Percentiles rank a stretch among this genome's conserved stretches.
phyloP scores from a whole-genome alignment of 2,888 invertebrate species.

The Agrilus mali region DNA sequence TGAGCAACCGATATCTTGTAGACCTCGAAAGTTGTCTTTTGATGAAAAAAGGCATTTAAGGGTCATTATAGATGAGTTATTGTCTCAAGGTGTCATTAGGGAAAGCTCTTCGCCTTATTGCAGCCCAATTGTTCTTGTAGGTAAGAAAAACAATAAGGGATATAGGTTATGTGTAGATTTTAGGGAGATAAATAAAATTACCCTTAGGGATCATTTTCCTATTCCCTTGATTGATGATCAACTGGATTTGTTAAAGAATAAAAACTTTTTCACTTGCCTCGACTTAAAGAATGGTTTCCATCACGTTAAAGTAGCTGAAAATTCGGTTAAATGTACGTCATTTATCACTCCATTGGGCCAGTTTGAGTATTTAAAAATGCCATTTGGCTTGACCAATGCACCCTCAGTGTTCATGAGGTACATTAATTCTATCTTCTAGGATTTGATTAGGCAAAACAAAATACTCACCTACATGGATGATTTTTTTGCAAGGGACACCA shows the following conservation, averaged over 20 bases:
- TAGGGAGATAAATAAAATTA: slow-evolving; percentile 16
- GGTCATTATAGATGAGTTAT: slow-evolving; percentile 11
- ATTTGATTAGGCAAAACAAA: background rate
- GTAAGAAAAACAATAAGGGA: slow-evolving; percentile 16
- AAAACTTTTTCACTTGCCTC: slow-evolving; percentile 18
- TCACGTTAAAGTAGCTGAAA: slow-evolving; percentile 17
- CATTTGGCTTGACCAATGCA: slow-evolving; percentile 19
- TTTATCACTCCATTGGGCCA: slow-evolving; percentile 21
- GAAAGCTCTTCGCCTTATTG: slow-evolving; percentile 20
- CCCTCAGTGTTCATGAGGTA: slow-evolving; percentile 9
- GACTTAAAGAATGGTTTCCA: slow-evolving; percentile 22
- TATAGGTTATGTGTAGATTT: slow-evolving; percentile 19
- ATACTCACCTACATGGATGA: slow-evolving; percentile 11
- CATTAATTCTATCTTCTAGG: background rate
- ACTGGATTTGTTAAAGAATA: slow-evolving; percentile 16
- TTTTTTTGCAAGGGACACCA: slow-evolving; percentile 6
- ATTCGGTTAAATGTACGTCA: slow-evolving; percentile 19
- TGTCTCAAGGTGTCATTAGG: slow-evolving; percentile 15
- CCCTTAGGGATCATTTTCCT: slow-evolving; percentile 15
- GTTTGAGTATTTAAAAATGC: slow-evolving; percentile 21
- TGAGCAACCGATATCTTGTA: slow-evolving; percentile 6
- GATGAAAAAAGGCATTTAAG: slow-evolving; percentile 9
- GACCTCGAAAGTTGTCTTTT: slow-evolving; percentile 13
- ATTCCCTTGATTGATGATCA: slow-evolving; percentile 19
- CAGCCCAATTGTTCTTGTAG: slow-evolving; percentile 15